Evolutionary conservation across 2,888 invertebrate genomes (phyloP), one percentile per base, ranked within the genome.

Genomic region (Drosophila ezoana): DNA sequence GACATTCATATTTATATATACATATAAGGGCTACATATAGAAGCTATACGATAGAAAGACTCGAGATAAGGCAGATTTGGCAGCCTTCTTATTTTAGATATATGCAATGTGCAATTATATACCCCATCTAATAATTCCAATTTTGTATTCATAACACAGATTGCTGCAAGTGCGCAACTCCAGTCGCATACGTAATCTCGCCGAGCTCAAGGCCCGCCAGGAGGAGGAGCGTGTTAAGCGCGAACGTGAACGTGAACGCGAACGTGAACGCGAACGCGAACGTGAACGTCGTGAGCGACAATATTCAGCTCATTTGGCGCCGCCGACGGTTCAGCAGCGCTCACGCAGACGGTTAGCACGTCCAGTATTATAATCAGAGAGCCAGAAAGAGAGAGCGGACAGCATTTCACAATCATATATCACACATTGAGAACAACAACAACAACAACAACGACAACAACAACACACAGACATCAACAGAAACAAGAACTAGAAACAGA

Each of bases 261-360:
- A 87, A 52, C 87, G 80, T 11, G 79, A 87, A 38, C 79, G 18
- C 18, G 18, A 81, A 45, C 64, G 87, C 16, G 84, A 82, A 18
- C 67, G 67, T 10, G 68, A 81, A 47, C 76, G 75, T 14, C 72
- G 72, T 4, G 79, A 76, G 44, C 79, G 79, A 20, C 86, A 87
- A 77, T 81, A 81, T 40, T 73, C 81, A 6, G 48, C 53, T 52
- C 72, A 81, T 32, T 82, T 90, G 89, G 65, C 79, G 52, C 58
- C 82, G 65, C 67, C 93, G 93, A 63, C 92, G 76, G 63, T 57
- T 56, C 81, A 80, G 70, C 93, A 93, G 72, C 92, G 94, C 81
- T 93, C 93, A 70, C 93, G 93, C 89, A 93, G 94, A 89, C 93
- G 94, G 86, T 92, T 92, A 92, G 92, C 89, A 83, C 84, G 87